Evolutionary conservation across 2,888 invertebrate genomes (phyloP).

Genomic region (Synanthedon formicaeformis): DNA sequence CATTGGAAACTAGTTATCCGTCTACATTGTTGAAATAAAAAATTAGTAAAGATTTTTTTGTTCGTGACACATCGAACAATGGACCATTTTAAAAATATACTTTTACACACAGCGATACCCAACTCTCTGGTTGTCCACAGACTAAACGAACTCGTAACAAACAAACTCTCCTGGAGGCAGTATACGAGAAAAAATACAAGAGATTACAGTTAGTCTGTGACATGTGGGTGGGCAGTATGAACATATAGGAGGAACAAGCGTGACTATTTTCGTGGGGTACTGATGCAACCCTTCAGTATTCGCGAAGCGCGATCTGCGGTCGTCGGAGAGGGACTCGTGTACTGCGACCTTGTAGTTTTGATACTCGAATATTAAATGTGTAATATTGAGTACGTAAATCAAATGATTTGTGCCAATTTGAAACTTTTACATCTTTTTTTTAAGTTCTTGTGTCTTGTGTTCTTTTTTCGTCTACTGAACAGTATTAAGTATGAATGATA

Average conservation of each 20-base stretch:
- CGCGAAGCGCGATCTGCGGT: slow-evolving; percentile 46
- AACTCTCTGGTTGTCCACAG: background rate
- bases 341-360: slow-evolving; percentile 14
- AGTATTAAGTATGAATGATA: too few relatives aligned
- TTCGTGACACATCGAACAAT: slow-evolving; percentile 31
- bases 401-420: too few relatives aligned
- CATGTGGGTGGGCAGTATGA: slow-evolving; percentile 7
- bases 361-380: slow-evolving; percentile 14
- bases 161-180: too few relatives aligned
- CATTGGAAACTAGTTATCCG: slow-evolving; percentile 58
- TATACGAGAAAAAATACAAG: too few relatives aligned
- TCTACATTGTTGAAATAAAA: slow-evolving; percentile 49
- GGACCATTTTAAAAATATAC: slow-evolving; percentile 21
- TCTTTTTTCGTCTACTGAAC: too few relatives aligned
- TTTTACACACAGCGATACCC: slow-evolving; percentile 4
- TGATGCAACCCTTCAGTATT: slow-evolving; percentile 62
- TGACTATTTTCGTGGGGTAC: slow-evolving; percentile 46
- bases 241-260: slow-evolving; percentile 30
- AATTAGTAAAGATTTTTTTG: slow-evolving; percentile 35
- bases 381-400: too few relatives aligned
- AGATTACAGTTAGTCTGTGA: slow-evolving; percentile 12
- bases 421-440: too few relatives aligned
- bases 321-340: slow-evolving; percentile 39
- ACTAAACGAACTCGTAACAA: background rate
- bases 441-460: too few relatives aligned